Percentiles rank a stretch among this genome's conserved stretches.
Conservation (phyloP, 2,797 vertebrate genomes). For the Channallabes apus region DNA sequence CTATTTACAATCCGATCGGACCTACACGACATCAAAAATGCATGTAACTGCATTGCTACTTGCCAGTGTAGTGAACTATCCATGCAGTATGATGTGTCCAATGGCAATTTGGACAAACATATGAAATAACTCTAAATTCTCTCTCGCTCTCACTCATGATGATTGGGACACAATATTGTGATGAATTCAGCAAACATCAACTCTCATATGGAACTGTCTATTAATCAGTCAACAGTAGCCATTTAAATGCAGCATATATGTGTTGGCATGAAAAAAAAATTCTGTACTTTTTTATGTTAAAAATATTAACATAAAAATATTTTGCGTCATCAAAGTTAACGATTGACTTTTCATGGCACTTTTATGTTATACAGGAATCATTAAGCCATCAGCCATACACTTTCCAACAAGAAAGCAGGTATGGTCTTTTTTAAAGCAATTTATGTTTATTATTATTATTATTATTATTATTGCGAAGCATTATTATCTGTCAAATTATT, state of each 20-base stretch:
- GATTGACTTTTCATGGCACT: background rate
- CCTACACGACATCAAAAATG: background rate
- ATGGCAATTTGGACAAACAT: background rate
- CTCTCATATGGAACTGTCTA: background rate
- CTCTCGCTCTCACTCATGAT: background rate
- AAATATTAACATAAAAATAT: background rate
- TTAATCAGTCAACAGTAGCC: background rate
- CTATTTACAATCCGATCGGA: background rate
- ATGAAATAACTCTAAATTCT: background rate
- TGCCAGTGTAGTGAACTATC: background rate
- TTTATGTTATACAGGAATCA: slow-evolving; percentile 56
- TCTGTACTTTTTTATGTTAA: background rate
- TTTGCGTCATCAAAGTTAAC: background rate
- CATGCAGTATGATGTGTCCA: background rate
- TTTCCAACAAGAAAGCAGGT: slow-evolving; percentile 47
- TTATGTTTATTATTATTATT: background rate
- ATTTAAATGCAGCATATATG: background rate
- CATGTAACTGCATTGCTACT: background rate
- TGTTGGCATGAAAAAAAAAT: background rate
- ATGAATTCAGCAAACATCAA: background rate
- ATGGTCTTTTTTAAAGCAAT: background rate
- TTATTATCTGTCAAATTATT: background rate
- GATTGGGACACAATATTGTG: background rate
- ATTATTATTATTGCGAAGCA: background rate
- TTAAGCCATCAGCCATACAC: slow-evolving; percentile 17